phyloP scores from a whole-genome alignment of 2,797 vertebrate genomes.

The Centroberyx gerrardi region DNA sequence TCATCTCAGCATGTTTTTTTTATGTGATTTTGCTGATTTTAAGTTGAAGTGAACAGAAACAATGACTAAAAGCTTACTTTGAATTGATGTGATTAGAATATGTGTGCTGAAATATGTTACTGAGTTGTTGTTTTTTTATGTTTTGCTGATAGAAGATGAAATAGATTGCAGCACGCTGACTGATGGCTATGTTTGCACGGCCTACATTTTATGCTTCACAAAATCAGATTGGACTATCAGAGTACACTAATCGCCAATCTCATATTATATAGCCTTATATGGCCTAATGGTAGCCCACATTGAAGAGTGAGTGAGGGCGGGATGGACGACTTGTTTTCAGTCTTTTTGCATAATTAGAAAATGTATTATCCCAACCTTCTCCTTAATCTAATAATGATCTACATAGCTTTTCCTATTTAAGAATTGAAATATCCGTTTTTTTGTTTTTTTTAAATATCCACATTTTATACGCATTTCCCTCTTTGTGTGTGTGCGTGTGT shows the following conservation, averaged over 20 bases:
- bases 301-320: background rate
- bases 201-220: background rate
- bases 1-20: background rate
- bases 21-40: background rate
- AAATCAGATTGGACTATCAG: conserved; percentile 3
- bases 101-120: too few species aligned
- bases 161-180: background rate
- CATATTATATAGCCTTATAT: background rate
- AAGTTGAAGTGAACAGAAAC: background rate
- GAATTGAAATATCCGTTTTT: background rate
- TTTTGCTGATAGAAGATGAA: background rate
- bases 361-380: background rate
- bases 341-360: conserved; percentile 10
- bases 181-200: too few species aligned
- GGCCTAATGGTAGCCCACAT: background rate
- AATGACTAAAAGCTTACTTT: background rate
- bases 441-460: conserved; percentile 9
- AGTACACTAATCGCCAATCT: background rate
- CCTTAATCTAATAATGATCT: background rate
- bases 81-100: background rate
- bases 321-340: too few species aligned
- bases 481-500: background rate
- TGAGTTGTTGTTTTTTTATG: too few species aligned
- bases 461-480: background rate
- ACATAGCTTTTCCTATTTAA: background rate